Evolutionary conservation across 2,797 vertebrate species (phyloP), one percentile per base, ranked within the genome.

Genomic region (Sorex maritimensis): DNA sequence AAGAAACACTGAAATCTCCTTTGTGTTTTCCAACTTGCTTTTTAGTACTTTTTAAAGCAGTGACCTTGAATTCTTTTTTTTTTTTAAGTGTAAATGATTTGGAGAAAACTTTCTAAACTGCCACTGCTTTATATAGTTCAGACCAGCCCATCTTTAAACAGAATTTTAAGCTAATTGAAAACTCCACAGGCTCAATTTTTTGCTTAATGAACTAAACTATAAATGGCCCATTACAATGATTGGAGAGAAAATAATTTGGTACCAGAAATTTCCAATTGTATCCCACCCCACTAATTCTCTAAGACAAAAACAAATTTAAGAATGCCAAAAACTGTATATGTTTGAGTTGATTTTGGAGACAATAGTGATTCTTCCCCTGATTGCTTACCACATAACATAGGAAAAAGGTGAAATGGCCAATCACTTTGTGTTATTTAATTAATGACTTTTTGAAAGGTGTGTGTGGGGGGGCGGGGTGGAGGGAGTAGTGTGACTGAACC

Each of bases 11-110:
- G 63, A 92, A 92, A 92, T 77, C 26, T 46, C 14, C 88, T 88
- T 91, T 94, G 52, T 95, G 44, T 49, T 88, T 94, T 90, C 34
- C 30, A n/a, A 67, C 63, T 95, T 86, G 65, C 88, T 86, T 28
- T 77, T 67, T 92, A 85, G 12, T 44, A 34, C 69, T 92, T 58
- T 67, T 94, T 44, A 80, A 88, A 92, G 49, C n/a, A 52, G 28
- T 94, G 94, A 95, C 88, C 93, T 96, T 96, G 94, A 74, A 83
- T 94, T 61, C 58, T 61, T 6, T 21, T 61, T 61, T 61, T 61
- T 96, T 69, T 92, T 72, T 82, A 88, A 55, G n/a, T 89, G n/a
- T 94, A 26, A 92, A 88, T 23, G 5, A 74, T 90, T 77, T 95
- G 68, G 17, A 88, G 34, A 79, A 93, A 95, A 96, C 75, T 78